phyloP scores from a whole-genome alignment of 2,797 vertebrate genomes.

The Chelon labrosus region DNA sequence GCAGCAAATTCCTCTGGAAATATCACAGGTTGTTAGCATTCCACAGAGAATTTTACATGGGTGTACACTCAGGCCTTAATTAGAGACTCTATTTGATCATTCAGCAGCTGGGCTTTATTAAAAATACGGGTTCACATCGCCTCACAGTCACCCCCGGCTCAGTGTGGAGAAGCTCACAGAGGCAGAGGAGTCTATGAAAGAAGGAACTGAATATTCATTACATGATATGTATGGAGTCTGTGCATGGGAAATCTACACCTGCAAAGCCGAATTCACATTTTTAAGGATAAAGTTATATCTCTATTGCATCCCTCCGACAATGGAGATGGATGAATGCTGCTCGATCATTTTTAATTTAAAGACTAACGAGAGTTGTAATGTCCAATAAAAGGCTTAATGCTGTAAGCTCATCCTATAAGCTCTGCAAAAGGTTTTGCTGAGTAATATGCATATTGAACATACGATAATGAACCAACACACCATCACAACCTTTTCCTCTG shows the following conservation, averaged over 20 bases:
- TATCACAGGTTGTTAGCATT: slow-evolving; percentile 82
- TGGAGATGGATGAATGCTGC: background rate
- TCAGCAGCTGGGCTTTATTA: slow-evolving; percentile 81
- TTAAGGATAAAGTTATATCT: slow-evolving; percentile 28
- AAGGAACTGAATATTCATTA: slow-evolving; percentile 61
- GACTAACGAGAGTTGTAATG: slow-evolving; percentile 1
- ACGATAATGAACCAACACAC: background rate
- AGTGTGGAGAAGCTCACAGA: slow-evolving; percentile 52
- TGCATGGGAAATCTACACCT: slow-evolving; percentile 18
- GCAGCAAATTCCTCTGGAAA: slow-evolving; percentile 77
- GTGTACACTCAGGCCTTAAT: slow-evolving; percentile 79
- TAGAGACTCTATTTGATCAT: slow-evolving; percentile 81
- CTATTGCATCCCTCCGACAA: background rate
- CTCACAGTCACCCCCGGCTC: slow-evolving; percentile 62
- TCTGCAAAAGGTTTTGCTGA: slow-evolving; percentile 1
- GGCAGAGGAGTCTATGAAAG: slow-evolving; percentile 39
- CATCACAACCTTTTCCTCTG: background rate
- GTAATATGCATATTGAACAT: slow-evolving; percentile 1
- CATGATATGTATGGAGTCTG: slow-evolving; percentile 2
- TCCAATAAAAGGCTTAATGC: background rate
- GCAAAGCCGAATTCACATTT: slow-evolving; percentile 30
- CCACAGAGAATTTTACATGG: slow-evolving; percentile 76
- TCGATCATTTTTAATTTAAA: slow-evolving; percentile 2
- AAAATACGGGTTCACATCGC: slow-evolving; percentile 59
- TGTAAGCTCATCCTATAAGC: background rate